phyloP scores from a whole-genome alignment of 92 coral and sea anemone genomes.

The Zoanthus solanderi region DNA sequence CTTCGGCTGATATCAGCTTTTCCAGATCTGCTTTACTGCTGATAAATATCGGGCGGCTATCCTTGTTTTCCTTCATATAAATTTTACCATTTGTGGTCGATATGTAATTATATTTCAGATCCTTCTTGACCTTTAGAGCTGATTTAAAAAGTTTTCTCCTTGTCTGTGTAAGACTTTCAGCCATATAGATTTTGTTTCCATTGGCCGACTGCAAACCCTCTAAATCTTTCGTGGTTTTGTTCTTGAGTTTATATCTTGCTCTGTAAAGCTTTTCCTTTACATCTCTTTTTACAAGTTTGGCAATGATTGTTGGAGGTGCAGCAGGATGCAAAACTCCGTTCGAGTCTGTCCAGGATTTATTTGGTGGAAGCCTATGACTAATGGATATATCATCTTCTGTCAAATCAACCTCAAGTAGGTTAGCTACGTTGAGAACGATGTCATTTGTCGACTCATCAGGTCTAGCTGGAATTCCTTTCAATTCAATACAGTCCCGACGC shows the following conservation, averaged over 20 bases:
- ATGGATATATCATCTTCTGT: conserved; percentile 1
- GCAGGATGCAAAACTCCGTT: conserved; percentile 11
- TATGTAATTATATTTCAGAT: conserved; percentile 39
- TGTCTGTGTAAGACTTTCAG: conserved; percentile 40
- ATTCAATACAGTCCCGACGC: conserved; percentile 6
- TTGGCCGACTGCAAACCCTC: conserved; percentile 26
- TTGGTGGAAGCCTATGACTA: background rate
- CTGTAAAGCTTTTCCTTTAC: conserved; percentile 32
- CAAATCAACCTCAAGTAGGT: background rate
- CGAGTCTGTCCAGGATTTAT: conserved; percentile 8
- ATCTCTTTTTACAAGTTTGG: conserved; percentile 34
- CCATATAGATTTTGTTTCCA: conserved; percentile 18
- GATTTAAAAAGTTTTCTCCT: conserved; percentile 50
- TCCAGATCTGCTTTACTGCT: conserved; percentile 35
- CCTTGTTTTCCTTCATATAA: conserved; percentile 39
- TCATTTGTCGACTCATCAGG: conserved; percentile 15
- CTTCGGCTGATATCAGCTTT: conserved; percentile 38
- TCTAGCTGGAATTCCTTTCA: conserved; percentile 9
- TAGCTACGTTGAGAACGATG: conserved; percentile 7
- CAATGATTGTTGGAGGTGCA: conserved; percentile 43
- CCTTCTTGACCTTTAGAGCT: conserved; percentile 46
- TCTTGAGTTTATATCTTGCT: conserved; percentile 46
- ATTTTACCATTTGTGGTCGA: conserved; percentile 40
- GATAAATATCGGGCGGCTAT: conserved; percentile 15
- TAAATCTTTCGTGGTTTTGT: conserved; percentile 47